phyloP scores from a whole-genome alignment of 2,888 invertebrate species.

The Holacanthella duospinosa region DNA sequence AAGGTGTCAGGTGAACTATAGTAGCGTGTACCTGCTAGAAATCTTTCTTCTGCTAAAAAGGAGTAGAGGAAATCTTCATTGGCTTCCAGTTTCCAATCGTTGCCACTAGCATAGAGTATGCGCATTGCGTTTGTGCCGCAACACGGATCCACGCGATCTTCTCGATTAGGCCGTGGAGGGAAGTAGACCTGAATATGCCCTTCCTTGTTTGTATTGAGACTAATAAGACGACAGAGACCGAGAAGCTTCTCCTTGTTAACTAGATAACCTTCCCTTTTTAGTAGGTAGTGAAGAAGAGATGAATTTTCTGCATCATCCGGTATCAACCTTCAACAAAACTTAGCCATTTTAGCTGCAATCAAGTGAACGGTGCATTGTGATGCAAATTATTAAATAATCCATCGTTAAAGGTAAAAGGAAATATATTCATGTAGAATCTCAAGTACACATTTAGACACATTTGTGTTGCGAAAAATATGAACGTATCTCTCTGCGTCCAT shows the following conservation, averaged over 20 bases:
- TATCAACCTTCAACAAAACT: no score
- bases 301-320: conserved; percentile 4
- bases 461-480: no score
- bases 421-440: no score
- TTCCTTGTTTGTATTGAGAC: not conserved
- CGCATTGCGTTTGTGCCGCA: not conserved
- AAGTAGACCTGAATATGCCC: not conserved
- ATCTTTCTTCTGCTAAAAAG: not conserved
- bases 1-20: conserved; percentile 5
- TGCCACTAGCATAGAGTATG: not conserved
- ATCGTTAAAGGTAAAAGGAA: no score
- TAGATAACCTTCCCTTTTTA: not conserved
- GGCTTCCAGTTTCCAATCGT: not conserved
- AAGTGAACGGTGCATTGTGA: no score
- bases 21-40: not conserved
- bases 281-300: not conserved
- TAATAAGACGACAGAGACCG: not conserved
- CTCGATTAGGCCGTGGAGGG: conserved; percentile 1
- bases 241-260: not conserved
- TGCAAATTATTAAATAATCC: no score
- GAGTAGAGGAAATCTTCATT: not conserved
- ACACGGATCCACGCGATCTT: not conserved
- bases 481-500: no score
- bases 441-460: no score
- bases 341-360: no score